These are phyloP conservation scores for Xenopus petersii DNA, from an alignment of 2,797 vertebrate species.

Conservation along the genomic window DNA sequence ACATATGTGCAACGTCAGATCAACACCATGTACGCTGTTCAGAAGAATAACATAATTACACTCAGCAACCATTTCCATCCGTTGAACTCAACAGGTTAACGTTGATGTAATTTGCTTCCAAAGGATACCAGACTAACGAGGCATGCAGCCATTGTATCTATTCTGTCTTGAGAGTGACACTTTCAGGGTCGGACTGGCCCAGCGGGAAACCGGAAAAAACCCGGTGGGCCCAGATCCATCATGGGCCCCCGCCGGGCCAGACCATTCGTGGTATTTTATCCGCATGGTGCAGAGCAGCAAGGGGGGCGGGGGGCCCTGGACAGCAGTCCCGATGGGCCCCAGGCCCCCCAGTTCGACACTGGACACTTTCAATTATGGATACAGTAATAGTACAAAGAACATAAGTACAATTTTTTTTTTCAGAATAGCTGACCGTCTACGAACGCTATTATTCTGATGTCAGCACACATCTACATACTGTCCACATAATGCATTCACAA, in stretches of 20 bases:
- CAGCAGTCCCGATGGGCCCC: no score
- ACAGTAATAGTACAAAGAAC: background rate
- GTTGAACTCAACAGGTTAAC: conserved; percentile 57
- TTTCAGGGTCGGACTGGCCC: no score
- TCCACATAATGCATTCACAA: background rate
- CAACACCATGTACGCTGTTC: conserved; percentile 54
- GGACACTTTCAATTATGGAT: background rate
- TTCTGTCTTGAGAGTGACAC: background rate
- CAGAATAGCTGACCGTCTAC: background rate
- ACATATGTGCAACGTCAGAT: conserved; percentile 53
- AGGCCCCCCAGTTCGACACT: no score
- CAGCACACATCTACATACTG: background rate
- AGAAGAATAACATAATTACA: conserved; percentile 56
- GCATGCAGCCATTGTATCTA: conserved; percentile 2
- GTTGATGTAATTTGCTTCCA: conserved; percentile 51
- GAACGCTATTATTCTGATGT: background rate
- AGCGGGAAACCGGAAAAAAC: no score
- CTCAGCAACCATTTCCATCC: conserved; percentile 57
- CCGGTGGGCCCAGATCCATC: no score
- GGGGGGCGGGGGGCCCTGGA: no score
- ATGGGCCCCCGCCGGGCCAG: no score
- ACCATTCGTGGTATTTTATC: no score
- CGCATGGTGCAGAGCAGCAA: no score
- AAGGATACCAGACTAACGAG: conserved; percentile 57
- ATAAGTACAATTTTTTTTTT: background rate